These are phyloP conservation scores for Phalanger gymnotis DNA, from an alignment of 2,797 vertebrate species.

Conservation along the genomic window DNA sequence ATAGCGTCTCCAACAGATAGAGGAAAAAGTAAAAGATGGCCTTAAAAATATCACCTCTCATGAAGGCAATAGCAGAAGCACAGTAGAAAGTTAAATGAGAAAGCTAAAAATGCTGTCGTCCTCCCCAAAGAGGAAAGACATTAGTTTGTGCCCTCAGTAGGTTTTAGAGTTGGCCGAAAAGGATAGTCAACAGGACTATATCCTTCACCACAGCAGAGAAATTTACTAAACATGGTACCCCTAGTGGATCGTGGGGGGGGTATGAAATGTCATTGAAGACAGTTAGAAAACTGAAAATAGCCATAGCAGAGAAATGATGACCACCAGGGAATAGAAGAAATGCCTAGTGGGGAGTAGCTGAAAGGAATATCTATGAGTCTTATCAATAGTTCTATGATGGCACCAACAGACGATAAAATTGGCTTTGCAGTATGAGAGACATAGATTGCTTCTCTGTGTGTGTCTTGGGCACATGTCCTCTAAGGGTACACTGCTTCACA, in stretches of 20 bases:
- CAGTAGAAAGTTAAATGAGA: neutral
- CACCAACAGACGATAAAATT: neutral
- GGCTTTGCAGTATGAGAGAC: neutral
- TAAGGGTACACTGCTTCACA: neutral
- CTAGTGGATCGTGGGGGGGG: neutral
- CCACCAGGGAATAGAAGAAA: neutral
- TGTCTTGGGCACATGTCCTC: neutral
- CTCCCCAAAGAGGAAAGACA: neutral
- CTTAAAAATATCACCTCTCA: neutral
- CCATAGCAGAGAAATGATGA: neutral
- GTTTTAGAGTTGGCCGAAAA: neutral
- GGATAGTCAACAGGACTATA: neutral
- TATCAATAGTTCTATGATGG: neutral
- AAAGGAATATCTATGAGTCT: neutral
- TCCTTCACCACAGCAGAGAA: neutral
- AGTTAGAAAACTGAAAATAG: neutral
- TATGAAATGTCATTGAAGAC: neutral
- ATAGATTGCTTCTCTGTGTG: neutral
- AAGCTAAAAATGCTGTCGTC: neutral
- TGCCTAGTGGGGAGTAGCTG: neutral
- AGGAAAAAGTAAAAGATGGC: neutral
- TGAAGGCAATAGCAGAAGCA: neutral
- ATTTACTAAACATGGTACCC: neutral
- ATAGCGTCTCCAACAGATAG: neutral
- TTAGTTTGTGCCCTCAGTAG: neutral